Evolutionary conservation across 2,797 vertebrate species (phyloP).

Genomic region (Borostomias antarcticus): DNA sequence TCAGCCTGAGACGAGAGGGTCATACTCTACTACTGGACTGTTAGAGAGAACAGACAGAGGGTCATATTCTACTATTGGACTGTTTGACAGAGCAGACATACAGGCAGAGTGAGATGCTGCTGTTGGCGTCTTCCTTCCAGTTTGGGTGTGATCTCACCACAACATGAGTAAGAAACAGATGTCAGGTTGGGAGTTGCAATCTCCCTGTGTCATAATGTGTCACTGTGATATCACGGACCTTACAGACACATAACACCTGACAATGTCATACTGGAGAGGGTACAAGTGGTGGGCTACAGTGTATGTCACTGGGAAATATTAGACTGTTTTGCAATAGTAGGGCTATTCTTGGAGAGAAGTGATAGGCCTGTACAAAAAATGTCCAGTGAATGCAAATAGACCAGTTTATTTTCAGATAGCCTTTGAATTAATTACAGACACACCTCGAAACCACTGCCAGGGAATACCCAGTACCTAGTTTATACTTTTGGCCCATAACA

Average conservation of each 20-base stretch:
- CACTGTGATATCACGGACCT: slow-evolving; percentile 2
- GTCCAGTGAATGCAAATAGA: background rate
- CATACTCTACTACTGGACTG: too few species aligned
- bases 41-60: too few species aligned
- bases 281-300: background rate
- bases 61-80: too few species aligned
- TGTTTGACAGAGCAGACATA: too few species aligned
- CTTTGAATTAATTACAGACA: background rate
- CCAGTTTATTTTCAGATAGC: background rate
- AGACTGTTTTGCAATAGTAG: background rate
- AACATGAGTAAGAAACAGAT: background rate
- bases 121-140: background rate
- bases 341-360: background rate
- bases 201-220: background rate
- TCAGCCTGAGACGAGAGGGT: too few species aligned
- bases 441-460: background rate
- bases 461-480: too few species aligned
- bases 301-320: background rate
- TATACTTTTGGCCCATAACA: background rate
- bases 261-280: background rate
- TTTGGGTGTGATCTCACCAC: slow-evolving; percentile 6
- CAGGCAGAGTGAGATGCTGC: background rate
- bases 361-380: background rate
- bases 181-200: background rate
- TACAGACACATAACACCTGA: background rate